Conservation (phyloP, 1,140 invertebrate genomes). For the Pantala flavescens region DNA sequence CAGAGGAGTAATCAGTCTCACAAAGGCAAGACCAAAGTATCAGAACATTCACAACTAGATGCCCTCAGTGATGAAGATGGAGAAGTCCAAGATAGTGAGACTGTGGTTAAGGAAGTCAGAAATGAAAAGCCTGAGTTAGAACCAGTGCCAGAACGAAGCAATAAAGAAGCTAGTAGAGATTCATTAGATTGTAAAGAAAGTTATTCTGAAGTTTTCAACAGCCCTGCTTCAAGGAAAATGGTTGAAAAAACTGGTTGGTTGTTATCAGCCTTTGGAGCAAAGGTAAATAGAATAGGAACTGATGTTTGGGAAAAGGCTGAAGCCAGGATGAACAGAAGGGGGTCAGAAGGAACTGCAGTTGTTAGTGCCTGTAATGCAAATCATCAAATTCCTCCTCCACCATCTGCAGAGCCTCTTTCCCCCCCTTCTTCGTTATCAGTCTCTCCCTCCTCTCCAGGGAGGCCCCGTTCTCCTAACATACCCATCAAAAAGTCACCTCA, state of each 20-base stretch:
- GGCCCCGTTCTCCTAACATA: slow-evolving; percentile 11
- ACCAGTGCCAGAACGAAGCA: background rate
- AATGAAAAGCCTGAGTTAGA: background rate
- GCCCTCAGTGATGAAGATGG: background rate
- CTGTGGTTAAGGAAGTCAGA: background rate
- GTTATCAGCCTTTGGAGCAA: slow-evolving; percentile 13
- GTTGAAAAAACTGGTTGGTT: slow-evolving; percentile 13
- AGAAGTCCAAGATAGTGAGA: background rate
- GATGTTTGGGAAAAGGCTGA: slow-evolving; percentile 12
- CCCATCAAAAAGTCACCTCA: slow-evolving; percentile 42
- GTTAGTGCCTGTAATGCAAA: background rate
- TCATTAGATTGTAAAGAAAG: background rate
- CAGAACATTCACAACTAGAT: background rate
- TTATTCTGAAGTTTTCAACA: background rate
- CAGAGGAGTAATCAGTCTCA: background rate
- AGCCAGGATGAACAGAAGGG: slow-evolving; percentile 5
- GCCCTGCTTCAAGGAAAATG: background rate
- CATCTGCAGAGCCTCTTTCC: background rate
- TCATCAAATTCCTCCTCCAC: background rate
- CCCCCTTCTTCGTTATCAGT: background rate
- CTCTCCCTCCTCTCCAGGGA: background rate
- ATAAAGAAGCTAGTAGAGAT: background rate
- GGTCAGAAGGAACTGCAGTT: background rate
- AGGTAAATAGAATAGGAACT: background rate
- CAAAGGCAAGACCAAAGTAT: background rate